These are phyloP conservation scores for Microctenopoma steveboyesi DNA, from an alignment of 2,797 vertebrate genomes.

Conservation along the genomic window DNA sequence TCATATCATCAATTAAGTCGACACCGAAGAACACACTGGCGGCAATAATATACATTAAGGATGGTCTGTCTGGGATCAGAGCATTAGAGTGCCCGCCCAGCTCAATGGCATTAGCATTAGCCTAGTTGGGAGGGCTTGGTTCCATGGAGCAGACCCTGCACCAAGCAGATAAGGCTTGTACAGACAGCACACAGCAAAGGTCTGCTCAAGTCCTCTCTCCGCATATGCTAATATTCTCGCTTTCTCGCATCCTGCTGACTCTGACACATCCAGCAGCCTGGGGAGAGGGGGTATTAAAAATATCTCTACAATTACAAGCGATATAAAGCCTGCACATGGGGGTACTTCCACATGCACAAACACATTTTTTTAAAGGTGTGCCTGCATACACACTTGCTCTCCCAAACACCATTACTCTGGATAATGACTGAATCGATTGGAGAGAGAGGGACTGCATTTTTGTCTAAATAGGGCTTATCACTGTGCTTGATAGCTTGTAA, in stretches of 20 bases:
- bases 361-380: conserved; percentile 44
- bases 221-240: conserved; percentile 47
- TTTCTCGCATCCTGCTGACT: conserved; percentile 54
- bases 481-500: conserved; percentile 42
- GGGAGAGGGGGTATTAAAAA: conserved; percentile 62
- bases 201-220: conserved; percentile 44
- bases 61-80: conserved; percentile 49
- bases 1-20: conserved; percentile 55
- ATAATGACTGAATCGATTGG: conserved; percentile 61
- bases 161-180: conserved; percentile 66
- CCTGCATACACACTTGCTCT: conserved; percentile 23
- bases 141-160: conserved; percentile 64
- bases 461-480: conserved; percentile 45
- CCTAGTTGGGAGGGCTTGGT: conserved; percentile 53
- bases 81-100: conserved; percentile 56
- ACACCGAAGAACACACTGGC: conserved; percentile 45
- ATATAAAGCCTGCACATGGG: conserved; percentile 60
- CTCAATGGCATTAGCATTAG: conserved; percentile 61
- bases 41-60: conserved; percentile 63
- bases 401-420: conserved; percentile 47
- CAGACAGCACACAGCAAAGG: conserved; percentile 52
- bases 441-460: conserved; percentile 36
- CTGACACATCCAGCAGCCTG: conserved; percentile 45
- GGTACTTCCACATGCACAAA: conserved; percentile 47
- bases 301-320: conserved; percentile 64